Evolutionary conservation across 2,888 invertebrate species (phyloP).

Genomic region (Mimas tiliae): DNA sequence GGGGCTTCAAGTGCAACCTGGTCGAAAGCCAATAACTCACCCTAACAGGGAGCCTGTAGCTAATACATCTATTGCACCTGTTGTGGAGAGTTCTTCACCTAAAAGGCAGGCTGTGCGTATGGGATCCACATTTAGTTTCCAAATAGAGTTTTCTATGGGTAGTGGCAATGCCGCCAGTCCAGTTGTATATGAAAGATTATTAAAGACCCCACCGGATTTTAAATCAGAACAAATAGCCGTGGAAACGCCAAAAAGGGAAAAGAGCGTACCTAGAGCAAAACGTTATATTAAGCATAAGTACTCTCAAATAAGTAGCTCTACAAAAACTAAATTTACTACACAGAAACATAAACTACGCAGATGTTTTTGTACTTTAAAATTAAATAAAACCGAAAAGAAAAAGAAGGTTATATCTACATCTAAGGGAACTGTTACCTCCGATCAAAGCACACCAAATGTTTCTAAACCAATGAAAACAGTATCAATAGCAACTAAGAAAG

Average conservation of each 20-base stretch:
- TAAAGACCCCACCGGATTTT: neutral
- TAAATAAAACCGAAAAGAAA: slow-evolving; percentile 38
- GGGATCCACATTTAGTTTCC: slow-evolving; percentile 46
- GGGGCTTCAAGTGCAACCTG: slow-evolving; percentile 6
- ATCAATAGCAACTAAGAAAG: slow-evolving; percentile 33
- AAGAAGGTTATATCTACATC: slow-evolving; percentile 28
- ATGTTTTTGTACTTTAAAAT: slow-evolving; percentile 55
- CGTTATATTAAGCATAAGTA: slow-evolving; percentile 33
- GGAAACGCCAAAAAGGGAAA: slow-evolving; percentile 12
- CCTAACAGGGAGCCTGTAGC: neutral
- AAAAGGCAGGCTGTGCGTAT: slow-evolving; percentile 42
- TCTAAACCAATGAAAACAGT: slow-evolving; percentile 27
- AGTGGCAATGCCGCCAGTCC: neutral
- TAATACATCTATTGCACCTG: neutral
- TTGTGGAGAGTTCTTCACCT: neutral
- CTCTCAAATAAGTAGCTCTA: slow-evolving; percentile 42
- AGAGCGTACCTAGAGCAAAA: slow-evolving; percentile 10
- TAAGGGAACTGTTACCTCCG: slow-evolving; percentile 35
- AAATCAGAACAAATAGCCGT: neutral
- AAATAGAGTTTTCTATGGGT: slow-evolving; percentile 47
- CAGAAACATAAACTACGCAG: slow-evolving; percentile 44
- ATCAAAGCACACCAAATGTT: slow-evolving; percentile 24
- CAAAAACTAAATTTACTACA: slow-evolving; percentile 38
- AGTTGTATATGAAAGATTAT: neutral
- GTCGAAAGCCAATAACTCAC: slow-evolving; percentile 3